Evolutionary conservation across 2,113 vertebrate genomes (phyloP).

Genomic region (Rhegmatorhina hoffmannsi): DNA sequence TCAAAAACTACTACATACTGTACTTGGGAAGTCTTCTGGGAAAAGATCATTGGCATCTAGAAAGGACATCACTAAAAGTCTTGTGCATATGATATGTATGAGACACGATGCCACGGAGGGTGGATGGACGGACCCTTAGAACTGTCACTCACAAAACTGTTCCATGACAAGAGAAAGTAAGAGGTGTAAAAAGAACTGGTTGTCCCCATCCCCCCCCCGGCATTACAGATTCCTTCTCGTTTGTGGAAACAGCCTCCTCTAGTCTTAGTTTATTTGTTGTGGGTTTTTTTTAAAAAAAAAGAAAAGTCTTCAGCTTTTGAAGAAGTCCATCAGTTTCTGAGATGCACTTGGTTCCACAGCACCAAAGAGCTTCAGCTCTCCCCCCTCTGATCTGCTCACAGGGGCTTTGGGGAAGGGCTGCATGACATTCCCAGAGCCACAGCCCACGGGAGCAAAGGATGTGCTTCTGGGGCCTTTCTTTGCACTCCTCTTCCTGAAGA

Average conservation of each 20-base stretch:
- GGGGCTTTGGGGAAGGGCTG: background rate
- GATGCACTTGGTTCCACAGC: conserved; percentile 56
- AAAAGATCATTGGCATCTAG: conserved; percentile 69
- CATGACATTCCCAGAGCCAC: background rate
- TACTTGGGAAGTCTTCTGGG: conserved; percentile 61
- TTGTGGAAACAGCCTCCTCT: conserved; percentile 50
- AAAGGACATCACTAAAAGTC: conserved; percentile 62
- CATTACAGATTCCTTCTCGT: conserved; percentile 41
- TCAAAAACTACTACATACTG: conserved; percentile 71
- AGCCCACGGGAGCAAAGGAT: background rate
- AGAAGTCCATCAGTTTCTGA: conserved; percentile 31
- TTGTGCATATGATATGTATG: conserved; percentile 51
- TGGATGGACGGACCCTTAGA: conserved; percentile 8
- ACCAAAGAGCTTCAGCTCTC: conserved; percentile 40
- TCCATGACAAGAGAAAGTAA: conserved; percentile 53
- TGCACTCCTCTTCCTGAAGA: conserved; percentile 57
- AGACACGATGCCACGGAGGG: conserved; percentile 56
- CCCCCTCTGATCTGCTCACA: background rate
- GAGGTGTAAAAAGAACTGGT: conserved; percentile 45
- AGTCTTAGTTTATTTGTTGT: conserved; percentile 28
- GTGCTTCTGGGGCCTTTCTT: background rate
- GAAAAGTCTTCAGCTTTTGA: conserved; percentile 9
- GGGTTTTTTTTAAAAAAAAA: background rate
- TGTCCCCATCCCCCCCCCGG: conserved; percentile 6
- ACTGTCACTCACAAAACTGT: conserved; percentile 47